Evolutionary conservation across 2,113 vertebrate species (phyloP).

Genomic region (Oostethus manadensis): DNA sequence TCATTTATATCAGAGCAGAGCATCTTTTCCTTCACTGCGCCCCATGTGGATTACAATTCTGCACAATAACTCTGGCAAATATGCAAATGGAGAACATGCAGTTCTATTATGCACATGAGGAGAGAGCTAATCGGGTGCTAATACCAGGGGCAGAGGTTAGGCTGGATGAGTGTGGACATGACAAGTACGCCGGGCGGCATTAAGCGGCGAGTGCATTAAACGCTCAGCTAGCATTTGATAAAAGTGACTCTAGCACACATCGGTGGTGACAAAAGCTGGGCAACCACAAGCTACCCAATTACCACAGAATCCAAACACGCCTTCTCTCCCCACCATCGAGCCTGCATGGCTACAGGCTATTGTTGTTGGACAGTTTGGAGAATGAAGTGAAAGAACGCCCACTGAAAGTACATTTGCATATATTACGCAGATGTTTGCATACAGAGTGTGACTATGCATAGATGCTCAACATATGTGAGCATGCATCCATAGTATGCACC

Average conservation of each 20-base stretch:
- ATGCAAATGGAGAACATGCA: slow-evolving; percentile 27
- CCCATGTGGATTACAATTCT: slow-evolving; percentile 18
- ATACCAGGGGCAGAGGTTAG: slow-evolving; percentile 36
- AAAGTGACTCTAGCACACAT: neutral
- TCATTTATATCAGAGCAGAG: neutral
- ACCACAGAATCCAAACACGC: slow-evolving; percentile 11
- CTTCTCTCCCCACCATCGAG: neutral
- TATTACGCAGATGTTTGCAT: slow-evolving; percentile 40
- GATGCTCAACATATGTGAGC: slow-evolving; percentile 1
- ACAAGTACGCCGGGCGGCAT: slow-evolving; percentile 11
- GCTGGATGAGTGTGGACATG: slow-evolving; percentile 14
- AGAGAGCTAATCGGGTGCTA: slow-evolving; percentile 38
- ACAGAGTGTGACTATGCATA: slow-evolving; percentile 30
- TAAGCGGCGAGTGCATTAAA: slow-evolving; percentile 5
- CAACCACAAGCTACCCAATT: slow-evolving; percentile 1
- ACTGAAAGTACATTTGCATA: slow-evolving; percentile 30
- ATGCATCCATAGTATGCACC: slow-evolving; percentile 3
- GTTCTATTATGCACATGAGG: slow-evolving; percentile 25
- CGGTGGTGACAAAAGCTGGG: neutral
- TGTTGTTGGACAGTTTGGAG: slow-evolving; percentile 6
- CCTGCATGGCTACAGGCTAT: neutral
- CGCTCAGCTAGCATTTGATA: neutral
- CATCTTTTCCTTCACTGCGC: neutral
- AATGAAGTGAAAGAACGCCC: slow-evolving; percentile 8
- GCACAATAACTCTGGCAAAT: slow-evolving; percentile 13